Evolutionary conservation across 2,113 vertebrate species (phyloP), one percentile per base, ranked within the genome.

Genomic region (Suncus etruscus): DNA sequence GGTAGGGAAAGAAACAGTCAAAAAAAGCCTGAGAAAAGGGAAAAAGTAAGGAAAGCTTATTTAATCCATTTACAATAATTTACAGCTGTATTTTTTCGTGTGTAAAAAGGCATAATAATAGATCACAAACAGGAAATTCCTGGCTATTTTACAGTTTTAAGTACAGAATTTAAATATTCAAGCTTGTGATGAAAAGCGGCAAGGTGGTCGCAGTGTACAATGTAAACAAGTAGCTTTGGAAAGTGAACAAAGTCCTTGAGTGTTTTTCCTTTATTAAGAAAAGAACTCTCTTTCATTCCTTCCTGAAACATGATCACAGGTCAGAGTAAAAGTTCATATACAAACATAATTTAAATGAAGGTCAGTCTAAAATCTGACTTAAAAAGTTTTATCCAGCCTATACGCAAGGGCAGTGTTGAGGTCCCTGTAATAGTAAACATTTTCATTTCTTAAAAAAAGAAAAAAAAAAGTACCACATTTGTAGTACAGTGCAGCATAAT

Each of bases 101-200:
- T 97, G 94, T 98, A 98, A 98, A 98, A 98, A 98, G 98, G 97
- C 96, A 98, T 98, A 97, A 97, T 98, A 98, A 97, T 97, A 97
- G 97, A 98, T 98, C 98, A 98, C 97, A 97, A 98, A 98, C 97
- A 97, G 97, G 96, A 97, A 98, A 97, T 95, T 97, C 96, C 97
- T 97, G 97, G 97, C 97, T 98, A 98, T 98, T 98, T 98, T 99
- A 99, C 98, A 99, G 96, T 97, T 97, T 97, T 97, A 98, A 94
- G 97, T 98, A 99, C 98, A 98, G 98, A 98, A 98, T 98, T 99
- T 99, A 99, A 99, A 99, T 99, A 99, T 99, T 99, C 98, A 99
- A 98, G 97, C 98, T 98, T 98, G 98, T 98, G 98, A 98, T 97
- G 98, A 98, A 96, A 98, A 98, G 97, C 96, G 97, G 98, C 98